Evolutionary conservation across 2,797 vertebrate genomes (phyloP).

Genomic region (Rhinoraja longicauda): DNA sequence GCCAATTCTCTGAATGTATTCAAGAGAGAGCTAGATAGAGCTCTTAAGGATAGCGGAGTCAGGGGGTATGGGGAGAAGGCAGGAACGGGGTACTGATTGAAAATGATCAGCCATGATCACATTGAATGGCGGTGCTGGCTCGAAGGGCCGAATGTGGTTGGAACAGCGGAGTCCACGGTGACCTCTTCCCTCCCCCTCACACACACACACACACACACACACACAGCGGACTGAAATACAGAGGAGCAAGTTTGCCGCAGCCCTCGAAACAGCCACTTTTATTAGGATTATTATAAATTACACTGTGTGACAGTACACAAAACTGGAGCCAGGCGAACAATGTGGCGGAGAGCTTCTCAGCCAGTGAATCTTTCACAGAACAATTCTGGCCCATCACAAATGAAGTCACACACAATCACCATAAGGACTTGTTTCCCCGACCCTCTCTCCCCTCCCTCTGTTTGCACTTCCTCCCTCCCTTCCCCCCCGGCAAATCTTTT

Average conservation of each 20-base stretch:
- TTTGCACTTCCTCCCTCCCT: slow-evolving; percentile 1
- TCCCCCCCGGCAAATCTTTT: too few relatives aligned
- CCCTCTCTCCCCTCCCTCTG: background rate
- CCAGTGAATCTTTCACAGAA: slow-evolving; percentile 19
- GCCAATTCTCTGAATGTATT: too few relatives aligned
- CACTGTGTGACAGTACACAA: slow-evolving; percentile 36
- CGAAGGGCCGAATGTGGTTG: too few relatives aligned
- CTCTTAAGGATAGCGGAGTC: too few relatives aligned
- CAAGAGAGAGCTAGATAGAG: too few relatives aligned
- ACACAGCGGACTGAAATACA: background rate
- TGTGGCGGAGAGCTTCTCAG: slow-evolving; percentile 24
- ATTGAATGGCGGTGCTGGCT: too few relatives aligned
- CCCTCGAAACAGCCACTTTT: slow-evolving; percentile 33
- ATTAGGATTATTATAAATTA: slow-evolving; percentile 24
- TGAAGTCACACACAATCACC: slow-evolving; percentile 35
- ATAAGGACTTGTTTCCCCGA: background rate
- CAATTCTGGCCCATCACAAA: slow-evolving; percentile 31
- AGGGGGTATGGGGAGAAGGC: too few relatives aligned
- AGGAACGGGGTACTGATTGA: too few relatives aligned
- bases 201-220: background rate
- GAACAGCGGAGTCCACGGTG: too few relatives aligned
- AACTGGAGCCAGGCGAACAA: slow-evolving; percentile 29
- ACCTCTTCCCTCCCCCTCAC: background rate
- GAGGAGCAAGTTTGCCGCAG: slow-evolving; percentile 33
- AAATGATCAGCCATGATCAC: too few relatives aligned